Percentiles rank a stretch among this genome's conserved stretches.
Evolutionary conservation across 2,113 vertebrate genomes (phyloP).

Genomic region (Lamprologus ornatipinnis): DNA sequence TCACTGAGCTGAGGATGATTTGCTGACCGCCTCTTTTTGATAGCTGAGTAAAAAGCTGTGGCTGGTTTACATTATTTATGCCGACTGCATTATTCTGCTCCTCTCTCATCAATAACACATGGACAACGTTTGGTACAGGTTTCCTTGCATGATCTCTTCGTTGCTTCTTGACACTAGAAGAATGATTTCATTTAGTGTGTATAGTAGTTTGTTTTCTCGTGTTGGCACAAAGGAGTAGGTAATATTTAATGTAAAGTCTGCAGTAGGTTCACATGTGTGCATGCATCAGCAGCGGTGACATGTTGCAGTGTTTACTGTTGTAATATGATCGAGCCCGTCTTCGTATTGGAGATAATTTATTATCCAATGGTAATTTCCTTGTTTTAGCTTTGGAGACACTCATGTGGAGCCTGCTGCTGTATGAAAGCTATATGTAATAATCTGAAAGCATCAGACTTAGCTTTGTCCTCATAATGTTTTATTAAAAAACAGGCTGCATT

Average conservation of each 20-base stretch:
- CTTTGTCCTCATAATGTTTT: neutral
- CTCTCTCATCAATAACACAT: conserved; percentile 46
- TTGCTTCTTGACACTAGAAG: neutral
- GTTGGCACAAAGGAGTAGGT: neutral
- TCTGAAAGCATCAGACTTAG: neutral
- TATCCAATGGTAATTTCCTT: neutral
- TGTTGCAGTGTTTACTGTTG: neutral
- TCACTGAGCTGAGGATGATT: neutral
- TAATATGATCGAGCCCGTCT: neutral
- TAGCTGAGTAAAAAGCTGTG: neutral
- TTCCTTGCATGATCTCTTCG: neutral
- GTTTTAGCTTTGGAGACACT: neutral
- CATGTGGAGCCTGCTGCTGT: neutral
- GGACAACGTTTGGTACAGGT: conserved; percentile 21
- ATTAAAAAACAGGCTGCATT: neutral
- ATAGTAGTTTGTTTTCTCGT: neutral
- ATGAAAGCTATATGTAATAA: neutral
- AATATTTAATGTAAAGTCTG: neutral
- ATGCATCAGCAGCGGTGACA: neutral
- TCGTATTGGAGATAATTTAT: neutral
- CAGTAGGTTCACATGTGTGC: neutral
- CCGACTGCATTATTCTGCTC: conserved; percentile 19
- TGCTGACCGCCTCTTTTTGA: neutral
- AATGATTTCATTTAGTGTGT: neutral
- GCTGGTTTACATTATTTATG: conserved; percentile 37